Evolutionary conservation across 2,797 vertebrate genomes (phyloP), one percentile per base, ranked within the genome.

Genomic region (Ctenochaetus hawaiiensis): DNA sequence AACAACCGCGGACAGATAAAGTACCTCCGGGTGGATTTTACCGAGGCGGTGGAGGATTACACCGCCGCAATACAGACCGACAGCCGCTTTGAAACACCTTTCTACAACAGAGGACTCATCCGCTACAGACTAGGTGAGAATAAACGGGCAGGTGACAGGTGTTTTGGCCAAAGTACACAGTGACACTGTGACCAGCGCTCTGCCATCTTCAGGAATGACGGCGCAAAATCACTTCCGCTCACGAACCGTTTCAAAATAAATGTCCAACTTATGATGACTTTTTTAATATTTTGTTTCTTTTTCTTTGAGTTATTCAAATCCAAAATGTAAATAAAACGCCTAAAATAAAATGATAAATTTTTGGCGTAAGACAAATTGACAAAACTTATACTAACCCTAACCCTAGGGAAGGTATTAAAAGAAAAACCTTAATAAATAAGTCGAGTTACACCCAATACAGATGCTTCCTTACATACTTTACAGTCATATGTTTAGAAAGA

Each of bases 61-160:
- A 96, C 95, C 0, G 89, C 91, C 0, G 97, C 98, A 2, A 96
- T 97, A 77, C 47, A 93, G 80, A 80, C 89, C n/a, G 93, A 95
- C 56, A 87, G 91, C 39, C 56, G 47, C 45, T 97, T 96, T 83
- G 97, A 96, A 83, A 91, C 97, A 4, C 95, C 98, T 0, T 96
- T 96, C 89, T 99, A 99, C 93, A 99, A 99, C 95, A 94, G 98
- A 88, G 98, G 98, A 57, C 88, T 99, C 70, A 93, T 99, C 67
- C 84, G 80, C 8, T 99, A 99, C 41, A 95, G 98, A 81, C 93
- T 99, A 67, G 98, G 98, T 98, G 94, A 93, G 94, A 49, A 49
- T 0, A 18, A 8, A 23, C 0, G 4, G 1, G 0, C 20, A 11
- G 39, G 39, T 39, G 39, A 8, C 39, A 39, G 39, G 8, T 1